Conservation (phyloP, 1,140 invertebrate species). For the Apis cerana region DNA sequence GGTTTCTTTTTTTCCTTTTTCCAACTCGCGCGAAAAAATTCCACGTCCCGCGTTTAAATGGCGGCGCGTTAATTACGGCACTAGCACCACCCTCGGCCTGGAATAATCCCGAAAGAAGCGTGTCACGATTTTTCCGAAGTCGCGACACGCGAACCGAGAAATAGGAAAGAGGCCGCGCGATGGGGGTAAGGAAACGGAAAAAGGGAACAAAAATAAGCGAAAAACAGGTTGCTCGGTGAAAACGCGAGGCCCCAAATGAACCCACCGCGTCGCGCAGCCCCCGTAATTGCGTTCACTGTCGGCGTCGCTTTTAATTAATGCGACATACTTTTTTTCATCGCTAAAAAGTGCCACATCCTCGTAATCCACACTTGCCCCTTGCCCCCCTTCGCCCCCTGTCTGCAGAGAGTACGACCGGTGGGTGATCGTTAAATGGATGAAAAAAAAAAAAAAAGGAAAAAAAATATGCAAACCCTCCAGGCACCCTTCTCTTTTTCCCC, state of each 20-base stretch:
- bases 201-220: conserved; percentile 30
- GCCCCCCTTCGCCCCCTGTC: not conserved
- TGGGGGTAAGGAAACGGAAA: conserved; percentile 18
- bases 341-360: conserved; percentile 66
- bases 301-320: conserved; percentile 76
- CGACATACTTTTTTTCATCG: conserved; percentile 73
- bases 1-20: not conserved
- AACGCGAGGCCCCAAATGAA: conserved; percentile 53
- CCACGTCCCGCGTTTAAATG: conserved; percentile 10
- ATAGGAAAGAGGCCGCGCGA: conserved; percentile 9
- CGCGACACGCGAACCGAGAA: conserved; percentile 28
- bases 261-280: conserved; percentile 51
- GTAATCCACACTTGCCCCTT: conserved; percentile 59
- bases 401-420: conserved; percentile 44
- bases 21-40: not conserved
- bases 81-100: not conserved
- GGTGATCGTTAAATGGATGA: conserved; percentile 55
- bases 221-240: conserved; percentile 52
- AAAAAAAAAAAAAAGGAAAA: not conserved
- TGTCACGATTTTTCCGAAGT: conserved; percentile 44
- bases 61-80: conserved; percentile 34
- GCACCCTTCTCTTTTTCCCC: conserved; percentile 36
- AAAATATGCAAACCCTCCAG: conserved; percentile 45
- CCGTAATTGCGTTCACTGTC: conserved; percentile 67
- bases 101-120: conserved; percentile 41